Evolutionary conservation across 2,113 vertebrate genomes (phyloP), one percentile per base, ranked within the genome.

Genomic region (Corythaixoides concolor): DNA sequence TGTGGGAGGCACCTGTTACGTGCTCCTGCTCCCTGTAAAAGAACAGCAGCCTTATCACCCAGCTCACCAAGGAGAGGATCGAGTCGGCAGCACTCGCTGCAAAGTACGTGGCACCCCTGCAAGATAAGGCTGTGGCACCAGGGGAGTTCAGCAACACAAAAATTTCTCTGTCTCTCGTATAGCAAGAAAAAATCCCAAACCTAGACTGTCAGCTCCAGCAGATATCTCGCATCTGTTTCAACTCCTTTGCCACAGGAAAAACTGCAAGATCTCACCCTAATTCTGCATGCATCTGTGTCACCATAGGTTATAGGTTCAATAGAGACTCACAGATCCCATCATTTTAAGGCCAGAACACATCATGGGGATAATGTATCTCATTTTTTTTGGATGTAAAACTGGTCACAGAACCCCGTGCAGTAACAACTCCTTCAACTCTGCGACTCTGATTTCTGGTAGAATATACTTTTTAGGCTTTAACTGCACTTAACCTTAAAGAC

Each of bases 1-100:
- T 30, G 80, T 81, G 74, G 90, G 95, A 92, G 86, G 80, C 76
- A 95, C 92, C 86, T 96, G 90, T 17, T 88, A 21, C 4, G 45
- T 66, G 85, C 32, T 91, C 66, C 81, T 27, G 56, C 62, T 68
- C 56, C 39, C 79, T 62, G 59, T 11, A 33, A 91, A 73, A 0
- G 5, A 76, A 23, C 1, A 4, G 26, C 53, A 90, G 59, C 79
- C 63, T 85, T 94, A 84, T 86, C 90, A 14, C 52, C 49, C 37
- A 35, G 75, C 45, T 88, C 50, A 33, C 67, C 60, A 17, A 26
- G 68, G 47, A 88, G 68, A 64, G 33, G 33, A 89, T 33, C 1
- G 1, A 79, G 50, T 21, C 8, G 0, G 45, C 28, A 87, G 11
- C 56, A 1, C 68, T 28, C 3, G 0, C 70, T 80, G 67, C n/a